Base-by-base conservation (phyloP, 2,888 invertebrate genomes). In the Aphidoletes aphidimyza region DNA sequence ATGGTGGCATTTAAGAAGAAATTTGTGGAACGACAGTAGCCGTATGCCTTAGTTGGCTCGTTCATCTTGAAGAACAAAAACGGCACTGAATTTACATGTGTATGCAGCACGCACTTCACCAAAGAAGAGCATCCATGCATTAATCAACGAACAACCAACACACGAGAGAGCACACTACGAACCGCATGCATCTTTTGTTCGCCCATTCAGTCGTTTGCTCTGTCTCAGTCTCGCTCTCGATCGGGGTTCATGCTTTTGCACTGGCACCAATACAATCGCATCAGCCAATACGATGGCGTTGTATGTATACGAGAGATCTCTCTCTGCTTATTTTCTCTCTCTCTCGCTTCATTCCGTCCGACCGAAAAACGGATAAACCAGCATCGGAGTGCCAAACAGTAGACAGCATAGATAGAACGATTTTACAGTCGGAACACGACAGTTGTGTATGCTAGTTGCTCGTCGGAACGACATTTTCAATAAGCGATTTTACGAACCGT, bases 111-210 rank as follows among this genome's bases (percentile, higher is more conserved):
- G 69, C 69, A 69, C 69, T 69, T 69, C 36, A 34, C 36, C 37
- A 81, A 37, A 36, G 37, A 37, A 81, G 81, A 81, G 81, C 37
- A 81, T 81, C 69, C 69, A 69, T 69, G 69, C 69, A 69, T 69
- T 69, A 69, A 69, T 69, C 69, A 69, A 69, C 54, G 19, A 78
- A 37, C 36, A 36, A 81, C 81, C 37, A n/a, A 37, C 0, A 81
- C 54, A 36, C 37, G 8, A 6, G 37, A 81, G 81, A 81, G 37
- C 6, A 54, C 6, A 54, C 22, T 17, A 5, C 54, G 14, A 69
- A 81, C 22, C 78, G 37, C 37, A 37, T 81, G 81, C 81, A 81
- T 37, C 36, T 78, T 78, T 78, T 36, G 36, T 78, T 2, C 11
- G 22, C 54, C 6, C 14, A 30, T 69, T 69, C 17, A 69, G 26